Conservation (phyloP, 2,888 invertebrate species). For the Endotricha flammealis region DNA sequence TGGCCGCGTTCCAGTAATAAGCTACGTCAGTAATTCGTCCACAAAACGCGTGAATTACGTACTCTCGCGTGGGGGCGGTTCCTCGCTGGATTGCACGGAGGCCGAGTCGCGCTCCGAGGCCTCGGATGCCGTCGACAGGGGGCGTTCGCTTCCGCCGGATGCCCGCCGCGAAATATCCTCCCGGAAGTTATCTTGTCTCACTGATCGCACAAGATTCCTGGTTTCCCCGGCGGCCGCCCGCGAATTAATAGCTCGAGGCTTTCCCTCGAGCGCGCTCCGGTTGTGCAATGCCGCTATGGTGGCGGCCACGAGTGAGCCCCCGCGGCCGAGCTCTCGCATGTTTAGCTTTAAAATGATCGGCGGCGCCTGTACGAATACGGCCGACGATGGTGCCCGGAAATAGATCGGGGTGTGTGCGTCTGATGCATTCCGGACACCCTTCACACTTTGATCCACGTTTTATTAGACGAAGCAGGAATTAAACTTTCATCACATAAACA, state of each 20-base stretch:
- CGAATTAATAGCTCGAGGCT: conserved; percentile 49
- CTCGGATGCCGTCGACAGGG: conserved; percentile 69
- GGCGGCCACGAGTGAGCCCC: conserved; percentile 80
- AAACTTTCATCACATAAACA: conserved; percentile 23
- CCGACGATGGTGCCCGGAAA: conserved; percentile 72
- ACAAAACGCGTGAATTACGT: conserved; percentile 62
- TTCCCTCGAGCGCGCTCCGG: conserved; percentile 55
- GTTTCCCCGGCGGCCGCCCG: conserved; percentile 43
- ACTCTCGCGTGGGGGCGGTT: conserved; percentile 70
- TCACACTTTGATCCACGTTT: conserved; percentile 54
- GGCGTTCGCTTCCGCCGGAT: conserved; percentile 65
- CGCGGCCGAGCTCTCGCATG: conserved; percentile 76
- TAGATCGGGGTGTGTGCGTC: conserved; percentile 64
- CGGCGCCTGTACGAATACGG: conserved; percentile 62
- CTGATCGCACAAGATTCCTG: conserved; percentile 41
- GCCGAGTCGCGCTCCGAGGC: conserved; percentile 69
- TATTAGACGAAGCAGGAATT: conserved; percentile 37
- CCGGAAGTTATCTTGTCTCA: conserved; percentile 38
- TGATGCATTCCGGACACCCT: conserved; percentile 65
- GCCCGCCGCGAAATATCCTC: conserved; percentile 49
- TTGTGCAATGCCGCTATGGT: conserved; percentile 70
- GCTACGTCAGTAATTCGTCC: conserved; percentile 70
- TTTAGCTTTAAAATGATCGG: conserved; percentile 70
- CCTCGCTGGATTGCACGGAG: conserved; percentile 73
- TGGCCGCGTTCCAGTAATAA: conserved; percentile 70